Base-by-base conservation (phyloP, 2,888 invertebrate genomes). In the Melangyna quadrimaculata region DNA sequence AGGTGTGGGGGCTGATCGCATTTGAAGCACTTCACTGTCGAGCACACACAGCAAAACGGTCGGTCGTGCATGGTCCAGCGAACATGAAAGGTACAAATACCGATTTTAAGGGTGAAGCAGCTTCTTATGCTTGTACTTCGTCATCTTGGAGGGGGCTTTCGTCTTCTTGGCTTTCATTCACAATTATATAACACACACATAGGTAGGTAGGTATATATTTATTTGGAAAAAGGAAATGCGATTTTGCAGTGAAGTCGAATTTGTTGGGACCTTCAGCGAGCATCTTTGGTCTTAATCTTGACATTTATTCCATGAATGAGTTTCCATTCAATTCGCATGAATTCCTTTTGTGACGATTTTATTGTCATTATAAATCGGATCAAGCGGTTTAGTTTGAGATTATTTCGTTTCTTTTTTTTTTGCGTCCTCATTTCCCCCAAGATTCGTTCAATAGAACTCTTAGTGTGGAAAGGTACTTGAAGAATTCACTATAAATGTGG, bases 311-410 rank as follows among this genome's bases (percentile, higher is more conserved):
- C 81, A 81, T 86, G 86, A 86, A 86, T 86, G 86, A 59, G 81
- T 86, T 86, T 86, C 81, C 77, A 81, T 86, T 86, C 77, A 86
- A 81, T 86, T 86, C 86, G 86, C 81, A 55, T 86, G 86, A 78
- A 86, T 81, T 86, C 77, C 81, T 70, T 78, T 86, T 86, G 81
- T 81, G 80, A 86, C 81, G 81, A 80, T 77, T 81, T 86, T 86
- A 86, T 86, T 86, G 86, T 86, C 86, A 86, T 86, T 86, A 86
- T 81, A 86, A 86, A 86, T 81, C 86, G 86, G 86, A 86, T 86
- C 86, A 81, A 86, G 81, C 86, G 81, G 81, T 86, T 86, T 81
- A 77, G 73, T 40, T 63, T 35, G 53, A 45, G 40, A 53, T 65
- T 45, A 63, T 61, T 51, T 59, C 35, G 35, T 35, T 29, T 55